Evolutionary conservation across 2,888 invertebrate species (phyloP), one percentile per base, ranked within the genome.

Genomic region (Philereme vetulata): DNA sequence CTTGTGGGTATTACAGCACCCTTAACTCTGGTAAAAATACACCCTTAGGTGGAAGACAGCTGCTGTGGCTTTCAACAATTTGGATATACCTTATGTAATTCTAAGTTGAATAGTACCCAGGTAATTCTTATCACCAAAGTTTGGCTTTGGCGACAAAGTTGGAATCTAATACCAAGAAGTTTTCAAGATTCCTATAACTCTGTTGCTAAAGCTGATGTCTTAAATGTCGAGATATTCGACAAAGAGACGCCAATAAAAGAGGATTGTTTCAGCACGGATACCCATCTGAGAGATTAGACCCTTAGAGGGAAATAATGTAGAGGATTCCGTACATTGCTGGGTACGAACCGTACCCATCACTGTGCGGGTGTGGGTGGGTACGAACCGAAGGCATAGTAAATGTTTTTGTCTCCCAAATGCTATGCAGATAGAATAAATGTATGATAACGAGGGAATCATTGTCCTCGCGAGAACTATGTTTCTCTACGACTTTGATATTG

Each of bases 251-350:
- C 87, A 90, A 90, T 90, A 90, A 90, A 90, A 86, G 84, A 77
- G 83, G 78, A 85, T 87, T 79, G 81, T 82, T 89, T 90, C 86
- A 77, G 88, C 89, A 86, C 88, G 90, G 85, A 86, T 90, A 84
- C 85, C 84, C 90, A 84, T 83, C 81, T 85, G 89, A 85, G 84
- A 84, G 88, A 90, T 90, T 89, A 88, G 55, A 48, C 46, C 50
- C 51, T 43, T 35, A 11, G 51, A 60, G 55, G 7, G 47, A 46
- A 51, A 51, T 51, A 55, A 51, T 34, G 8, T 36, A 42, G 6
- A 4, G 8, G 38, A 35, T 6, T 8, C 6, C 38, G 38, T 38
- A 8, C 8, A 6, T 38, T 8, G 38, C 9, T 42, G 42, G 4
- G 43, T 56, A 56, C 21, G 56, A 56, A 56, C 56, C n/a, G 36